phyloP scores from a whole-genome alignment of 2,797 vertebrate genomes.

The Lemur catta region DNA sequence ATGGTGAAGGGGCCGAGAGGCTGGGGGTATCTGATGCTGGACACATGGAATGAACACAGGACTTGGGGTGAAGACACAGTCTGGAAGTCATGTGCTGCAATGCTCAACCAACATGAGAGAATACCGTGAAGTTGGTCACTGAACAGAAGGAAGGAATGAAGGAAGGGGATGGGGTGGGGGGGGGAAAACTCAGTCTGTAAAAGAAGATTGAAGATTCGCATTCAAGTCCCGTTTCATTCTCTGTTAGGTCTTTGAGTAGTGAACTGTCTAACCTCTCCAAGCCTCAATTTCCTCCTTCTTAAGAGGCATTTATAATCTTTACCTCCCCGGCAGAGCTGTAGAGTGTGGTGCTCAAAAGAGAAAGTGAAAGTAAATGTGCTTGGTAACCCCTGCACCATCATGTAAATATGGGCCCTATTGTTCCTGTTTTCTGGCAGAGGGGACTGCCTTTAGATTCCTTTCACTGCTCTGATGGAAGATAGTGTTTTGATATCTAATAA shows the following conservation, averaged over 20 bases:
- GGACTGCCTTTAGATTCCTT: neutral
- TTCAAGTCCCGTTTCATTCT: neutral
- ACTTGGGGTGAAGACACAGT: neutral
- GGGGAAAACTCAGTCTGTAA: neutral
- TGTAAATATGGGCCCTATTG: neutral
- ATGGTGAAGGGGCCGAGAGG: neutral
- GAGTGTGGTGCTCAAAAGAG: neutral
- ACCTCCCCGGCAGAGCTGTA: neutral
- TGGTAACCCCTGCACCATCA: neutral
- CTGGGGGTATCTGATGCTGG: neutral
- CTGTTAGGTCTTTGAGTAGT: neutral
- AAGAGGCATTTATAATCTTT: neutral
- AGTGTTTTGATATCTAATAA: conserved; percentile 44
- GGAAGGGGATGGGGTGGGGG: neutral
- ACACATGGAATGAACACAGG: neutral
- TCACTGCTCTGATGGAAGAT: conserved; percentile 55
- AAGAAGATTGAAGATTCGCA: neutral
- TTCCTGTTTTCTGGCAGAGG: neutral
- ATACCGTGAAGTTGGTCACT: neutral
- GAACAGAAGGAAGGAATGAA: neutral
- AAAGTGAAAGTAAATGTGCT: neutral
- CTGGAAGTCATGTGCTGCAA: neutral
- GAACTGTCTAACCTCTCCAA: neutral
- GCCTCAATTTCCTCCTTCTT: neutral
- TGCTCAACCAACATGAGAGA: neutral